Evolutionary conservation across 2,113 vertebrate genomes (phyloP).

Genomic region (Takifugu bimaculatus): DNA sequence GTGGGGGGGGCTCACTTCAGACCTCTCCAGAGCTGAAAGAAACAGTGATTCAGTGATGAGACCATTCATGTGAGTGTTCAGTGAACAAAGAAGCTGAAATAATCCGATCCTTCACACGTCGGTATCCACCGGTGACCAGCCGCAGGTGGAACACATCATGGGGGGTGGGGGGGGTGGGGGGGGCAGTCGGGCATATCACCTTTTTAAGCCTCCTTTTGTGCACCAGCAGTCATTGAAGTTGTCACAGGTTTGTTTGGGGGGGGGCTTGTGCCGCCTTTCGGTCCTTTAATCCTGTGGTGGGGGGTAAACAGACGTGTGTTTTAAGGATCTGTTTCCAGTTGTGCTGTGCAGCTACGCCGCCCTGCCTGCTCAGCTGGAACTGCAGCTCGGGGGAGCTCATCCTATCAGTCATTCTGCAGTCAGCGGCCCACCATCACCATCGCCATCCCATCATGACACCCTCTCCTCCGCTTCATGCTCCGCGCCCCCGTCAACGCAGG

Average conservation of each 20-base stretch:
- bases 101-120: not conserved
- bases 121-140: too few species aligned
- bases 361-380: slow-evolving; percentile 21
- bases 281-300: too few species aligned
- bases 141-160: too few species aligned
- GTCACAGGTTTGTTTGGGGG: too few species aligned
- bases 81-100: not conserved
- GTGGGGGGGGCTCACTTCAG: slow-evolving; percentile 25
- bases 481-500: slow-evolving; percentile 49
- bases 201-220: too few species aligned
- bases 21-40: slow-evolving; percentile 28
- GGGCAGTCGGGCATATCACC: not conserved
- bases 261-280: too few species aligned
- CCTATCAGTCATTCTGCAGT: slow-evolving; percentile 54
- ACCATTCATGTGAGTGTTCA: slow-evolving; percentile 16
- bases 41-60: slow-evolving; percentile 31
- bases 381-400: slow-evolving; percentile 39
- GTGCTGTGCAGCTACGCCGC: not conserved
- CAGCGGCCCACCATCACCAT: slow-evolving; percentile 4
- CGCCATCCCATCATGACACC: slow-evolving; percentile 53
- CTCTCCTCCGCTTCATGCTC: slow-evolving; percentile 49
- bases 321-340: too few species aligned
- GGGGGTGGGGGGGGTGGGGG: not conserved
- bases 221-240: too few species aligned
- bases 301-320: too few species aligned